These are phyloP conservation scores for Holothuria glaberrima DNA, from an alignment of 35 echinoderm and acorn worm species.

Conservation along the genomic window DNA sequence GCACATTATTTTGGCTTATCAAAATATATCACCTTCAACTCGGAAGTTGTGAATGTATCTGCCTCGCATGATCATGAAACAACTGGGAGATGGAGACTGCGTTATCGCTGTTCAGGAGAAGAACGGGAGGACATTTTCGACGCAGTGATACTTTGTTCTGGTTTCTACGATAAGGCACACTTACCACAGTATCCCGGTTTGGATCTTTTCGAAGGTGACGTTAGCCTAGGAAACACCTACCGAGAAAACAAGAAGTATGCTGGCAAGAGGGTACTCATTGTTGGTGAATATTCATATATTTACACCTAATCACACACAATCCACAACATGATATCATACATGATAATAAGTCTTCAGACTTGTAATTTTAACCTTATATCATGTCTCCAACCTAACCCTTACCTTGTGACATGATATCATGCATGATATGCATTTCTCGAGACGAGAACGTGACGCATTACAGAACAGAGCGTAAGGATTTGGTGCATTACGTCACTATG, in stretches of 20 bases:
- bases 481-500: no score
- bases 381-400: no score
- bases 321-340: no score
- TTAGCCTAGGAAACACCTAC: constrained; percentile 61
- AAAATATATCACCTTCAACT: constrained; percentile 71
- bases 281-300: constrained; percentile 58
- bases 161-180: constrained; percentile 59
- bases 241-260: constrained; percentile 50
- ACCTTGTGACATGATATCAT: no score
- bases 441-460: no score
- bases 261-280: constrained; percentile 69
- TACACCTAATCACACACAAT: no score
- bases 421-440: no score
- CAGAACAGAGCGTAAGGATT: no score
- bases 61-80: constrained; percentile 60
- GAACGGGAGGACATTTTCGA: constrained; percentile 67
- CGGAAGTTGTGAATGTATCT: constrained; percentile 42
- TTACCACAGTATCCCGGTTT: constrained; percentile 72
- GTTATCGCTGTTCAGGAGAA: neutral
- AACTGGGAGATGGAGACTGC: constrained; percentile 68
- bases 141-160: constrained; percentile 80
- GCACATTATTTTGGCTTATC: constrained; percentile 72
- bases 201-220: constrained; percentile 71
- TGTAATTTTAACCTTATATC: no score
- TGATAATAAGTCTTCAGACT: no score